Percentiles rank a stretch among this genome's conserved stretches.
phyloP scores from a whole-genome alignment of 1,140 invertebrate genomes.

The Camponotus pennsylvanicus region DNA sequence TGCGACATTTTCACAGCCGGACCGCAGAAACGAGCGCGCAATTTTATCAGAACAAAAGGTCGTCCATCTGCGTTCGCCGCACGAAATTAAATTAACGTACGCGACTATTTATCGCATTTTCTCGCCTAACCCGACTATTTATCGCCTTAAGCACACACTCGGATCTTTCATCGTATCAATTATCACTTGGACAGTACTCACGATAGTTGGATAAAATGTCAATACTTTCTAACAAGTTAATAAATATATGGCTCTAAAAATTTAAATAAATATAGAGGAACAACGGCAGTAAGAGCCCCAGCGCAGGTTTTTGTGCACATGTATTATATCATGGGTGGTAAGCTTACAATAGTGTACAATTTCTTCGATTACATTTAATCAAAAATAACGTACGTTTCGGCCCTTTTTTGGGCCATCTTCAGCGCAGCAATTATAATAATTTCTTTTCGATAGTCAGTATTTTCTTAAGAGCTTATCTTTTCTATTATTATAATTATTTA shows the following conservation, averaged over 20 bases:
- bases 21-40: conserved; percentile 34
- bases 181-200: neutral
- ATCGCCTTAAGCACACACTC: neutral
- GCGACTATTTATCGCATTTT: conserved; percentile 35
- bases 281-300: too few species aligned
- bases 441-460: neutral
- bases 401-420: too few species aligned
- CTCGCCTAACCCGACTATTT: conserved; percentile 11
- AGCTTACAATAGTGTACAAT: too few species aligned
- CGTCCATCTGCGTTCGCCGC: conserved; percentile 22
- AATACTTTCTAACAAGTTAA: neutral
- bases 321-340: too few species aligned
- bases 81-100: conserved; percentile 52
- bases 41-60: conserved; percentile 54
- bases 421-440: too few species aligned
- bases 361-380: too few species aligned
- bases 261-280: too few species aligned
- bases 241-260: too few species aligned
- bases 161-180: neutral
- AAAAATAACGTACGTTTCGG: too few species aligned
- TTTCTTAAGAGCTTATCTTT: neutral
- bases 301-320: too few species aligned
- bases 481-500: neutral
- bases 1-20: conserved; percentile 43
- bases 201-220: neutral